These are phyloP conservation scores for Myopa tessellatipennis DNA, from an alignment of 2,888 invertebrate species.

Conservation along the genomic window DNA sequence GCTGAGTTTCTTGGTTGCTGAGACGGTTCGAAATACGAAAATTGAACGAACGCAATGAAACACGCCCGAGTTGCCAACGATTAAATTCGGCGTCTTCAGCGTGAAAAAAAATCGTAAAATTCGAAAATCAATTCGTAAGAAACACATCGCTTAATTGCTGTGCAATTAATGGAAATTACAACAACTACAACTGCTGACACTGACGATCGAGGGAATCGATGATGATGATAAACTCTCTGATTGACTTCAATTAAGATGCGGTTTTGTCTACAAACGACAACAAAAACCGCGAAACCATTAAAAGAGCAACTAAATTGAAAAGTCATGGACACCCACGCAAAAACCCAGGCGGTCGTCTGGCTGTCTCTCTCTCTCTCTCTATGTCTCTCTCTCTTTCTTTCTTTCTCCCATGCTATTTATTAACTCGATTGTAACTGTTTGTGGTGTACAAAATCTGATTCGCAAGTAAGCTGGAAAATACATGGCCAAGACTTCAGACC, in stretches of 20 bases:
- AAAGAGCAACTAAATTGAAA: not conserved
- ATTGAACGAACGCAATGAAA: not conserved
- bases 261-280: not conserved
- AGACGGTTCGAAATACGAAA: not conserved
- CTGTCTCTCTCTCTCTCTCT: not conserved
- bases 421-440: too few species aligned
- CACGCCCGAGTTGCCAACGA: not conserved
- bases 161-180: conserved; percentile 1
- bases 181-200: not conserved
- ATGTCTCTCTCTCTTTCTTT: not conserved
- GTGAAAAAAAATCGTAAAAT: too few species aligned
- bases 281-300: not conserved
- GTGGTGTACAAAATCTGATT: too few species aligned
- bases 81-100: not conserved
- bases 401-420: too few species aligned
- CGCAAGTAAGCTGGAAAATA: too few species aligned
- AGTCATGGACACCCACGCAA: conserved; percentile 34
- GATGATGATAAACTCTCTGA: not conserved
- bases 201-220: not conserved
- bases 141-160: not conserved
- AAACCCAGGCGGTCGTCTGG: not conserved
- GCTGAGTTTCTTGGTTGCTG: not conserved
- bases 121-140: not conserved
- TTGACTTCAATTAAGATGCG: conserved; percentile 8
- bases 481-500: too few species aligned